Evolutionary conservation across 2,797 vertebrate genomes (phyloP), one percentile per base, ranked within the genome.

Genomic region (Sebastes dallii): DNA sequence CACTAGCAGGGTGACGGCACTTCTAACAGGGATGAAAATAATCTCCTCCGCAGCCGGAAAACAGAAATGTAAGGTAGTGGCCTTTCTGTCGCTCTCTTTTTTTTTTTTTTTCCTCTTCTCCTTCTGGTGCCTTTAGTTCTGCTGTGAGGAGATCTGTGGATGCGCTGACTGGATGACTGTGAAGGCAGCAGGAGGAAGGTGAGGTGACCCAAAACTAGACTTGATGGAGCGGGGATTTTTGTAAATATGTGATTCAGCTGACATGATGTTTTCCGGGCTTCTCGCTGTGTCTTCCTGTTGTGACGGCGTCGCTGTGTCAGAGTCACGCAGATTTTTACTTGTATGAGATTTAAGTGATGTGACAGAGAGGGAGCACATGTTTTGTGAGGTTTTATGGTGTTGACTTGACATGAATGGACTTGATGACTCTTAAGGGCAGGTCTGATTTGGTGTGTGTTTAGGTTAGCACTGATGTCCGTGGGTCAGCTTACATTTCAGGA

Each of bases 121-220:
- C 25, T 90, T 50, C 66, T 84, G 84, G 80, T 88, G 88, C 84
- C 83, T 93, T 84, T 78, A 27, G 14, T 73, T 90, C 81, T 68
- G 86, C 84, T 76, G 73, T 52, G 70, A 80, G 81, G 88, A 86
- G 76, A 66, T 50, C 72, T 86, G 46, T 50, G 59, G 92, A 93
- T 85, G 88, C 24, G 59, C 77, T 86, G 88, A 90, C 88, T 90
- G 92, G 90, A 94, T 91, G 91, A 93, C 81, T 85, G 94, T 86
- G 68, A 81, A 85, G 82, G 79, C 83, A 80, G 85, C 72, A 73
- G 83, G 39, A 88, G 74, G n/a, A 73, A 91, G 86, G 90, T 93
- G 92, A 94, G 91, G 64, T 64, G 69, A 83, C 13, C 42, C 58
- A 18, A 32, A 65, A 62, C 71, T 59, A 42, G 13, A 8, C 34